A percentile compares a stretch with the other conserved stretches of the same genome.
phyloP scores from a whole-genome alignment of 2,113 vertebrate genomes.

The Carlito syrichta region DNA sequence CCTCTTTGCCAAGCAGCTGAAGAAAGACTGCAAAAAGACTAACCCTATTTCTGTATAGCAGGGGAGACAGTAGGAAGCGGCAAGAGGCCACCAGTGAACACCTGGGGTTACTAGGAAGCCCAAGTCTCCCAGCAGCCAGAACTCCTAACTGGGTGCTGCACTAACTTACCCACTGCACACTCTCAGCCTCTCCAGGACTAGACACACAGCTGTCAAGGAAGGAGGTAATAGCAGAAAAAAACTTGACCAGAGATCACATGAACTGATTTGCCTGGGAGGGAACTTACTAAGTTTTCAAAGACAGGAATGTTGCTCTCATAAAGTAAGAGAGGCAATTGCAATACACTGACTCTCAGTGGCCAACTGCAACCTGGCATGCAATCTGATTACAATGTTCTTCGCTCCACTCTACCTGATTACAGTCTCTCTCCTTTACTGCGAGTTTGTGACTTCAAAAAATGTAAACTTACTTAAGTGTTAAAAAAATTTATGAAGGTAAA shows the following conservation, averaged over 20 bases:
- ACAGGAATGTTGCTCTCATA: not conserved
- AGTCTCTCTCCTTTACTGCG: not conserved
- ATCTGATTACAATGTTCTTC: conserved; percentile 1
- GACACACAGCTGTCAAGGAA: not conserved
- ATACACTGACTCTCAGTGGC: not conserved
- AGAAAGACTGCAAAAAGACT: not conserved
- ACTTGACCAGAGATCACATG: not conserved
- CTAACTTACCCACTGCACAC: not conserved
- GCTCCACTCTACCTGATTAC: not conserved
- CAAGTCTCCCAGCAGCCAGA: not conserved
- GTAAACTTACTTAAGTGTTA: not conserved
- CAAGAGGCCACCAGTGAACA: not conserved
- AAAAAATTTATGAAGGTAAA: not conserved
- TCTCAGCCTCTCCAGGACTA: not conserved
- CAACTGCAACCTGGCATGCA: not conserved
- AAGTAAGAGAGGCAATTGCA: not conserved
- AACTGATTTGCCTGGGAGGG: not conserved
- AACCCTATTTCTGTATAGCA: not conserved
- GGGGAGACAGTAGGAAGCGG: not conserved
- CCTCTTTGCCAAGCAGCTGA: not conserved
- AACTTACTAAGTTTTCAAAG: not conserved
- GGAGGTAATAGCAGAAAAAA: not conserved
- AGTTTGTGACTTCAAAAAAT: not conserved
- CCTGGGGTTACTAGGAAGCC: not conserved
- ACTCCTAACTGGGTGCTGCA: too few relatives aligned